Evolutionary conservation across 2,797 vertebrate genomes (phyloP).

Genomic region (Peromyscus nudipes): DNA sequence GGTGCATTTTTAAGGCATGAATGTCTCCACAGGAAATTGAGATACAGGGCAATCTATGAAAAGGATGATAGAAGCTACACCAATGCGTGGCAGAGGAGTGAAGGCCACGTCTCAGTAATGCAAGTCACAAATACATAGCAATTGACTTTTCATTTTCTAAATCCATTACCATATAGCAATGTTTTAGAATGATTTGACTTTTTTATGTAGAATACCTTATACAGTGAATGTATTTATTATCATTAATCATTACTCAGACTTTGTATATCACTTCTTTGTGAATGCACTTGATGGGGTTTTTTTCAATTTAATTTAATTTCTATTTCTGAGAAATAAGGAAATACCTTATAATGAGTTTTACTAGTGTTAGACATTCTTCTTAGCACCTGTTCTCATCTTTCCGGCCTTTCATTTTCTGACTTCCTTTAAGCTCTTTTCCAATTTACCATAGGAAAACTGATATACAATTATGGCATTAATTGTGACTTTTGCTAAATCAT

Average conservation of each 20-base stretch:
- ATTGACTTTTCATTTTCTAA: background rate
- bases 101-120: background rate
- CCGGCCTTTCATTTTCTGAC: background rate
- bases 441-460: background rate
- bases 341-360: background rate
- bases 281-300: background rate
- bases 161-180: background rate
- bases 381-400: background rate
- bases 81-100: background rate
- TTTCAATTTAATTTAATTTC: constrained; percentile 32
- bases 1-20: background rate
- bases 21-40: background rate
- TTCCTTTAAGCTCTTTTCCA: background rate
- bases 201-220: background rate
- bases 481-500: background rate
- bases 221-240: background rate
- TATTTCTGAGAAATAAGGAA: background rate
- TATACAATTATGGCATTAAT: background rate
- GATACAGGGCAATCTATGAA: background rate
- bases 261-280: background rate
- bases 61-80: background rate
- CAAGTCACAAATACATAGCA: background rate
- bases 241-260: background rate
- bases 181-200: background rate
- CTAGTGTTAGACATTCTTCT: background rate